Conservation (phyloP, 2,797 vertebrate species). For the Falco biarmicus region DNA sequence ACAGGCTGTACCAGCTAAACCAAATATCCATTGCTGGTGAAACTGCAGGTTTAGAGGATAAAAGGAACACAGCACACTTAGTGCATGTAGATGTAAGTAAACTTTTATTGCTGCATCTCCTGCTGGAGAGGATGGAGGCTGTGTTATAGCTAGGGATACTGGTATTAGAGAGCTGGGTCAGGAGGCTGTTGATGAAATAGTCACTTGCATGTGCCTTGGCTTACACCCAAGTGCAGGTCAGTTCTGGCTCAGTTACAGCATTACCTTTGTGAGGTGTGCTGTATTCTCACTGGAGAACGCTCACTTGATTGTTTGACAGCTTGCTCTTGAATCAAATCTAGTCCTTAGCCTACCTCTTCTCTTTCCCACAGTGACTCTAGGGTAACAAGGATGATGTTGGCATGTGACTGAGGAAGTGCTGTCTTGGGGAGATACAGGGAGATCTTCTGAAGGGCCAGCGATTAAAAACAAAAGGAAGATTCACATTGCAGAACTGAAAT, state of each 20-base stretch:
- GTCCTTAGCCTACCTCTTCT: not conserved
- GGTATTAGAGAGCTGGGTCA: not conserved
- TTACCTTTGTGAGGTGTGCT: not conserved
- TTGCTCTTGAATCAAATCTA: not conserved
- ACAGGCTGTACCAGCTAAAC: not conserved
- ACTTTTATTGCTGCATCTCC: not conserved
- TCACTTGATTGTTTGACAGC: fast-evolving
- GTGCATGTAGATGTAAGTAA: not conserved
- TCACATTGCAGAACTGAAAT: not conserved
- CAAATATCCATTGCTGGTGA: not conserved
- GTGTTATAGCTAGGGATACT: not conserved
- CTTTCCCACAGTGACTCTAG: not conserved
- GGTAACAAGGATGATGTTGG: not conserved
- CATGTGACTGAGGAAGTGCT: not conserved
- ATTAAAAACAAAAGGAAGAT: not conserved
- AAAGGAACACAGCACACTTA: not conserved
- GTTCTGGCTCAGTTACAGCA: not conserved
- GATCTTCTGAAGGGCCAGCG: not conserved
- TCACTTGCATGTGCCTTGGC: fast-evolving
- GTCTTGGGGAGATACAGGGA: fast-evolving
- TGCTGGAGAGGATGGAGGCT: not conserved
- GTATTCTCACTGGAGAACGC: fast-evolving
- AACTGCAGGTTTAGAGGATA: not conserved
- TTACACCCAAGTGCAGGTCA: not conserved
- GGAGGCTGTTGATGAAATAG: not conserved